Evolutionary conservation across 1,140 invertebrate species (phyloP).

Genomic region (Bradynema listronoti): DNA sequence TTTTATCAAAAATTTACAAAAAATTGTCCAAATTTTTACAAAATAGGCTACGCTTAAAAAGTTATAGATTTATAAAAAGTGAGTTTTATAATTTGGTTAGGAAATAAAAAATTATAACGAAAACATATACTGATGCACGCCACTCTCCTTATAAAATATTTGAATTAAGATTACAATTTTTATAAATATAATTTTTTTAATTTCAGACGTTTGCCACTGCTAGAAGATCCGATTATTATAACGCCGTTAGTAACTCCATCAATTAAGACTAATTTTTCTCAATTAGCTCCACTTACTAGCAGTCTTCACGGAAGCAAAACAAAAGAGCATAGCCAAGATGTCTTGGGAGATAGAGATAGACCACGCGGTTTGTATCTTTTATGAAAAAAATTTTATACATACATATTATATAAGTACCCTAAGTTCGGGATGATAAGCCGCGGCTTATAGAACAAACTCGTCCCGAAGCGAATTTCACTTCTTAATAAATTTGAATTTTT

Average conservation of each 20-base stretch:
- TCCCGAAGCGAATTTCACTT: no score
- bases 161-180: neutral
- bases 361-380: neutral
- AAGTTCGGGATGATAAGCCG: neutral
- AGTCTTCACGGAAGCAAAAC: no score
- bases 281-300: no score
- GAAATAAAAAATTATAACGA: neutral
- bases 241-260: conserved; percentile 4
- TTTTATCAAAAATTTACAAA: no score
- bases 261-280: conserved; percentile 7
- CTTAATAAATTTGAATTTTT: no score
- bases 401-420: neutral
- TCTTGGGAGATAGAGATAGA: neutral
- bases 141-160: neutral
- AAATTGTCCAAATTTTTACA: no score
- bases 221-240: conserved; percentile 4
- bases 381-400: neutral
- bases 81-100: neutral
- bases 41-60: neutral
- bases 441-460: no score
- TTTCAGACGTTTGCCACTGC: neutral
- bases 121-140: neutral
- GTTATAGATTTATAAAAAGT: neutral
- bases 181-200: neutral
- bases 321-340: neutral